Base-by-base conservation (phyloP, 2,797 vertebrate species). In the Bradypodion pumilum region DNA sequence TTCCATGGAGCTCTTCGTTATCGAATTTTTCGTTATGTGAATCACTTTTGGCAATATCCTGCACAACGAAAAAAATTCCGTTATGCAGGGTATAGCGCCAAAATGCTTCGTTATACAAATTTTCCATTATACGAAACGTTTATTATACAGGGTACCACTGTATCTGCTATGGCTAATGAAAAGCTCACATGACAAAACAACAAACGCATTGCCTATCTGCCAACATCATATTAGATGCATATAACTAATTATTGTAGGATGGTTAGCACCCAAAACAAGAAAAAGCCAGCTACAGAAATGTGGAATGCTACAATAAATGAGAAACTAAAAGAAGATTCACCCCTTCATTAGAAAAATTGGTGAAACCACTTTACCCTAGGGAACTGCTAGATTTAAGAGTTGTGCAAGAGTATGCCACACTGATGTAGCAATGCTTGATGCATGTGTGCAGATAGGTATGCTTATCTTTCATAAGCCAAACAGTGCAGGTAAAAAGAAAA, bases 161-260 rank as follows among this genome's bases (percentile, higher is more conserved):
- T n/a, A n/a, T n/a, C n/a, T 1, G 32, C n/a, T 7, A 6, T 81
- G 72, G 89, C 52, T 65, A 85, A 66, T 19, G 32, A 80, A 69
- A 66, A 7, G 52, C 56, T 8, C 42, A 66, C 66, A 49, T 25
- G 46, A 23, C 1, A 52, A 1, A 68, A 68, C 52, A 35, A 16
- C 70, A 82, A 63, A 83, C 63, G 82, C 0, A 68, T 1, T n/a
- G 16, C 1, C 7, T 79, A 10, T 2, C 80, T 85, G 65, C 15
- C 0, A 63, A 80, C 15, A 21, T 9, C 46, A 49, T 82, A 73
- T 78, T 2, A 59, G 0, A 27, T 87, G 16, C 0, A 40, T 78
- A 81, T 27, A 85, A 82, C 29, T 81, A 80, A 56, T 83, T 0
- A 2, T 73, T 3, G 35, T 1, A 78, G 63, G 80, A 2, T 0